Evolutionary conservation across 2,113 vertebrate species (phyloP).

Genomic region (Perognathus longimembris): DNA sequence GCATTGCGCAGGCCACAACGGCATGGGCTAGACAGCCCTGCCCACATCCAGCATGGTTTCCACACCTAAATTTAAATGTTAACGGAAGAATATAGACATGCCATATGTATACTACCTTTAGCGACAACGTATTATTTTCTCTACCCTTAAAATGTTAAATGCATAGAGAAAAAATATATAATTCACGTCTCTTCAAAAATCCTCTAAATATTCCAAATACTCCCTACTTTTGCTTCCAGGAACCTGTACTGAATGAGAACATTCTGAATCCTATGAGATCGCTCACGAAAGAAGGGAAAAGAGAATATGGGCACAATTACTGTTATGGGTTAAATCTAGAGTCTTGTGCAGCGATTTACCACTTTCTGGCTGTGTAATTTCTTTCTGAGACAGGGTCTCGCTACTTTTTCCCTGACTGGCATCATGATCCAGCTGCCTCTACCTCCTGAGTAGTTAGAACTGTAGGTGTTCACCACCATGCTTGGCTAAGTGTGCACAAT

Average conservation of each 20-base stretch:
- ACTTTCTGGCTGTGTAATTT: no score
- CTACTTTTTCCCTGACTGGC: no score
- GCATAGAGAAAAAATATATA: not conserved
- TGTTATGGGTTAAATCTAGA: no score
- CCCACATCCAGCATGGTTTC: not conserved
- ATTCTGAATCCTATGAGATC: not conserved
- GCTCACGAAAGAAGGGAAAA: not conserved
- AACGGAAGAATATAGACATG: slow-evolving; percentile 31
- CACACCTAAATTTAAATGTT: slow-evolving; percentile 48
- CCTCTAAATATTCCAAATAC: not conserved
- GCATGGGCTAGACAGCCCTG: not conserved
- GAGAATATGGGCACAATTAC: no score
- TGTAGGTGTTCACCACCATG: no score
- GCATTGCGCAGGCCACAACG: not conserved
- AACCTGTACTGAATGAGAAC: not conserved
- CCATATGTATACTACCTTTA: slow-evolving; percentile 49
- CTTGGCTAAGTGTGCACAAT: not conserved
- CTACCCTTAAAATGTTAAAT: slow-evolving; percentile 34
- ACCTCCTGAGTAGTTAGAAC: no score
- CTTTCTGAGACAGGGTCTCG: no score
- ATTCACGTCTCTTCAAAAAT: slow-evolving; percentile 38
- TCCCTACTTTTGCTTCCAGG: not conserved
- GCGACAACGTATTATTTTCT: slow-evolving; percentile 56
- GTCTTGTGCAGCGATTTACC: no score
- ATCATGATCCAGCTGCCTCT: no score